Conservation (phyloP, 2,888 invertebrate species). For the Morpho achilles region DNA sequence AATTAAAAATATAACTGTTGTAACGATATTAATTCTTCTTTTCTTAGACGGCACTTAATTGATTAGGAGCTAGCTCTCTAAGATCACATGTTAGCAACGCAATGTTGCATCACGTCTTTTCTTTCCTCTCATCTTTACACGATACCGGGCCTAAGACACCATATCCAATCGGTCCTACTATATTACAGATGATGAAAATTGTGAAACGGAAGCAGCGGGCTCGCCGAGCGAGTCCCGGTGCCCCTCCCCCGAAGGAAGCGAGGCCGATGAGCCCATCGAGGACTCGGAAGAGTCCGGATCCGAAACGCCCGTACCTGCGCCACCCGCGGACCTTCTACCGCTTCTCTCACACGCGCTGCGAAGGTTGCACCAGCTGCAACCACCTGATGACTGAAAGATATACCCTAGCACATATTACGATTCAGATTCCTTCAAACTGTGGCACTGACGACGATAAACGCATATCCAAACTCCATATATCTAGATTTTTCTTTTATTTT, state of each 20-base stretch:
- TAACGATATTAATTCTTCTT: too few relatives aligned
- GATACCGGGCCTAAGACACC: too few relatives aligned
- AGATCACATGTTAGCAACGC: too few relatives aligned
- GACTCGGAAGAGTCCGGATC: slow-evolving; percentile 37
- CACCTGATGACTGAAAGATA: slow-evolving; percentile 33
- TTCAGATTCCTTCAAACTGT: too few relatives aligned
- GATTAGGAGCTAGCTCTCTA: too few relatives aligned
- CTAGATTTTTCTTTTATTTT: too few relatives aligned
- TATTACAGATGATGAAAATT: slow-evolving; percentile 47
- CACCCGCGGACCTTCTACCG: slow-evolving; percentile 33
- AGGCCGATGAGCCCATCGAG: slow-evolving; percentile 43
- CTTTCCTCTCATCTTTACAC: too few relatives aligned
- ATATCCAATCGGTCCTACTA: background rate
- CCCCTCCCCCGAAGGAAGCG: slow-evolving; percentile 48
- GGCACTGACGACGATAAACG: too few relatives aligned
- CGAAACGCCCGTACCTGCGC: slow-evolving; percentile 35
- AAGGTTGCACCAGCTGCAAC: slow-evolving; percentile 39
- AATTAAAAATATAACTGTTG: too few relatives aligned
- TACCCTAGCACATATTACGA: background rate
- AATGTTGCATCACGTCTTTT: too few relatives aligned
- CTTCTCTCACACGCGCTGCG: slow-evolving; percentile 33
- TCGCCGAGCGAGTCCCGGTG: slow-evolving; percentile 35
- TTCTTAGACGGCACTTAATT: too few relatives aligned
- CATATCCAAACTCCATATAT: too few relatives aligned
- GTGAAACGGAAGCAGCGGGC: slow-evolving; percentile 42